A percentile compares a stretch with the other conserved stretches of the same genome.
Evolutionary conservation across 2,888 invertebrate genomes (phyloP).

Genomic region (Pasiphila rectangulata): DNA sequence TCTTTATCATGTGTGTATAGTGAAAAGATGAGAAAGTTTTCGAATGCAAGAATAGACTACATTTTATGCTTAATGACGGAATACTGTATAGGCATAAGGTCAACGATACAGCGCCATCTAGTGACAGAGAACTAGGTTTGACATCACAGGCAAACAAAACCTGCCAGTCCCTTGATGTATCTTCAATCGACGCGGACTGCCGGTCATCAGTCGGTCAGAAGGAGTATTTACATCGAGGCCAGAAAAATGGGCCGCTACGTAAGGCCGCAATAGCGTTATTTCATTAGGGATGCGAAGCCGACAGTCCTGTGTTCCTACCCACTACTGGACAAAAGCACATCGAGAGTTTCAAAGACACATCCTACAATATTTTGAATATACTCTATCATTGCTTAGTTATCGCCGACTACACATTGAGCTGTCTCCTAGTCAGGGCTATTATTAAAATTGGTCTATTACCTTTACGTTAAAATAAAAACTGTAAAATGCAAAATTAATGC

Average conservation of each 20-base stretch:
- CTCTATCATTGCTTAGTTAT: conserved; percentile 55
- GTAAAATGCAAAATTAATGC: conserved; percentile 62
- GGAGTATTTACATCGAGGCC: not conserved
- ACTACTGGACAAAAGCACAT: conserved; percentile 78
- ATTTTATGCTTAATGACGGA: too few species aligned
- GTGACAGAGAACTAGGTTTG: not conserved
- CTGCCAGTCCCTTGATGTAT: conserved; percentile 23
- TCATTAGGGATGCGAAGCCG: too few species aligned
- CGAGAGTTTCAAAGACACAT: conserved; percentile 76
- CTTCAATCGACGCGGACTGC: conserved; percentile 22
- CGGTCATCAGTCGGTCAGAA: not conserved
- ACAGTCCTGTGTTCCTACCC: conserved; percentile 32
- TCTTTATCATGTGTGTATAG: not conserved
- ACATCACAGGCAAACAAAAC: not conserved
- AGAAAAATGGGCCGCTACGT: too few species aligned
- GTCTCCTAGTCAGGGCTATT: conserved; percentile 71
- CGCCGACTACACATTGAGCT: conserved; percentile 75
- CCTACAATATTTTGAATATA: conserved; percentile 71
- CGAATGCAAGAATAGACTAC: too few species aligned
- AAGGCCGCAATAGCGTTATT: too few species aligned
- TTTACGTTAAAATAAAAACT: conserved; percentile 47
- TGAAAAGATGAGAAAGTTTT: not conserved
- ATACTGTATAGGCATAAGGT: too few species aligned
- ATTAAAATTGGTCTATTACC: conserved; percentile 50
- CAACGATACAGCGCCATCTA: not conserved